A percentile compares a stretch with the other conserved stretches of the same genome.
Evolutionary conservation across 2,888 invertebrate genomes (phyloP).

Genomic region (Sepioteuthis lessoniana): DNA sequence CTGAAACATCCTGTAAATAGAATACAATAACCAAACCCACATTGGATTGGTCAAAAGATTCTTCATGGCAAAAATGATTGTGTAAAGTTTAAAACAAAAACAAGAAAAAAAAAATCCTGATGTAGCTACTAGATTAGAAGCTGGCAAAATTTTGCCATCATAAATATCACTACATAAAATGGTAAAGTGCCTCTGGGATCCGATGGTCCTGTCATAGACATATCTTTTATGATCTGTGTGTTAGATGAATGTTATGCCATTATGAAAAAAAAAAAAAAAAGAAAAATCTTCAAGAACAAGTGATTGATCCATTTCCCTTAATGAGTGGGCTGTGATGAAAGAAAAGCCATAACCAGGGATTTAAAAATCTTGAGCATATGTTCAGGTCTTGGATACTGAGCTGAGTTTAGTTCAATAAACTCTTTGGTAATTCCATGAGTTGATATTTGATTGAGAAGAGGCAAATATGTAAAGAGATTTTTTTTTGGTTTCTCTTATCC

Average conservation of each 20-base stretch:
- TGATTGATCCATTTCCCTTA: no score
- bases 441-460: no score
- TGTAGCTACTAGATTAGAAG: not conserved
- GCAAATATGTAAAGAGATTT: not conserved
- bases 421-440: not conserved
- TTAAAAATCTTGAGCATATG: not conserved
- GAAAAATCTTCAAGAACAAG: not conserved
- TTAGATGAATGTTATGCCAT: not conserved
- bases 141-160: not conserved
- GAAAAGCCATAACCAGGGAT: not conserved
- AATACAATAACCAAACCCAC: not conserved
- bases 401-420: not conserved
- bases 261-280: not conserved
- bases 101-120: not conserved
- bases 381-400: not conserved
- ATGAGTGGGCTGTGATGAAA: not conserved
- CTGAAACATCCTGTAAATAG: no score
- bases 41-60: not conserved
- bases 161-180: not conserved
- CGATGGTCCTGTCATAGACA: not conserved
- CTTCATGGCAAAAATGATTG: not conserved
- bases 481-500: not conserved
- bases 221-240: slow-evolving; percentile 33
- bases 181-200: not conserved
- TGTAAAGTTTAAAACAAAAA: not conserved